Conservation (phyloP, 2,888 invertebrate species). For the Therioaphis trifolii region DNA sequence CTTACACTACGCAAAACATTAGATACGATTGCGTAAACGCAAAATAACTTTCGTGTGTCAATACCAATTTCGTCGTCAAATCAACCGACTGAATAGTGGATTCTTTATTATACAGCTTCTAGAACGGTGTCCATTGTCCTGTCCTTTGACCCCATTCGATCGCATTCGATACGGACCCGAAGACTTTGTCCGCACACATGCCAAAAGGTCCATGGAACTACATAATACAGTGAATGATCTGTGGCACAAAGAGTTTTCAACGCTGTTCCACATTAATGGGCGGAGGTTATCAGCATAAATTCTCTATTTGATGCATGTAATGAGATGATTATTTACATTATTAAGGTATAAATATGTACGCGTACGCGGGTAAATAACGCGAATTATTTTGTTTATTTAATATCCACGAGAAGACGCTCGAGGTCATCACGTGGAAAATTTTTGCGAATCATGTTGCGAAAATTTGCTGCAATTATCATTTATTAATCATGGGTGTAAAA, state of each 20-base stretch:
- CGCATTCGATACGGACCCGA: not conserved
- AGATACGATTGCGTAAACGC: too few species aligned
- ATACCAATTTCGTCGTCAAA: too few species aligned
- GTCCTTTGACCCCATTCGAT: too few species aligned
- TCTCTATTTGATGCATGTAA: not conserved
- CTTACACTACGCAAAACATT: too few species aligned
- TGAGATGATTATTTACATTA: not conserved
- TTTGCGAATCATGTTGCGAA: constrained; percentile 16
- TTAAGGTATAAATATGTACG: not conserved
- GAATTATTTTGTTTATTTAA: not conserved
- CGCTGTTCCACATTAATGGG: not conserved
- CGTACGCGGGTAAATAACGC: not conserved
- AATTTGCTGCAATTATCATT: not conserved
- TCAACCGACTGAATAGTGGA: too few species aligned
- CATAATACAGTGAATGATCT: not conserved
- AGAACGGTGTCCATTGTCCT: too few species aligned
- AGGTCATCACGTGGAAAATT: constrained; percentile 34
- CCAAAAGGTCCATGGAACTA: not conserved
- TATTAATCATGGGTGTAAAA: not conserved
- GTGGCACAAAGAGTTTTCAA: not conserved
- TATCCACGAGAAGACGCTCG: not conserved
- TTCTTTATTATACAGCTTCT: too few species aligned
- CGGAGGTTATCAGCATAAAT: not conserved
- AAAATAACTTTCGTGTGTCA: too few species aligned
- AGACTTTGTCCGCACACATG: not conserved